These are phyloP conservation scores for Zaprionus gabonicus DNA, from an alignment of 1,140 invertebrate species.

Conservation along the genomic window DNA sequence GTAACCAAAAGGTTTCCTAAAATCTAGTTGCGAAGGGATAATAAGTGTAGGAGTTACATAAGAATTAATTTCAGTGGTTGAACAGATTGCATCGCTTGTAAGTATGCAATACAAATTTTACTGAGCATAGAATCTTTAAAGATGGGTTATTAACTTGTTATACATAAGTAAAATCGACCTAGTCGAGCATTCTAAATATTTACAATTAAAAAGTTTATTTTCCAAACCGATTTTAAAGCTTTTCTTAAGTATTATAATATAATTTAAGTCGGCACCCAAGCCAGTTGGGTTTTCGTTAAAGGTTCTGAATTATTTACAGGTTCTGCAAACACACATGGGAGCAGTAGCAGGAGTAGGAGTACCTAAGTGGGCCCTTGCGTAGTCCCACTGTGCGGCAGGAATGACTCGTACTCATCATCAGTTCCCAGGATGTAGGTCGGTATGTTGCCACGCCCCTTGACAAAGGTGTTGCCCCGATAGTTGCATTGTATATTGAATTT, in stretches of 20 bases:
- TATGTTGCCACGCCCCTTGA: slow-evolving; percentile 91
- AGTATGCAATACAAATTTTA: too few species aligned
- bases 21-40: too few species aligned
- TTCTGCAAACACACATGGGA: background rate
- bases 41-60: too few species aligned
- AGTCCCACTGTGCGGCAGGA: slow-evolving; percentile 58
- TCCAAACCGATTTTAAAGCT: background rate
- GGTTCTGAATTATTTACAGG: slow-evolving; percentile 37
- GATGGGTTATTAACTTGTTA: too few species aligned
- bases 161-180: background rate
- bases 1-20: too few species aligned
- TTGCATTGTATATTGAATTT: slow-evolving; percentile 89
- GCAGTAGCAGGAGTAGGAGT: slow-evolving; percentile 15
- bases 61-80: too few species aligned
- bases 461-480: slow-evolving; percentile 89
- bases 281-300: background rate
- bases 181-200: background rate
- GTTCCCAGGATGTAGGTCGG: slow-evolving; percentile 90
- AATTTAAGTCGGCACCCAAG: background rate
- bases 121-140: too few species aligned
- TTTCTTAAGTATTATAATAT: background rate
- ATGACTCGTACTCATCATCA: slow-evolving; percentile 86
- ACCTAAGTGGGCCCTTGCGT: slow-evolving; percentile 35
- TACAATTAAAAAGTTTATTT: background rate
- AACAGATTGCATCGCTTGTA: too few species aligned